Percentiles rank a stretch among this genome's conserved stretches.
Evolutionary conservation across 2,113 vertebrate genomes (phyloP).

Genomic region (Meriones unguiculatus): DNA sequence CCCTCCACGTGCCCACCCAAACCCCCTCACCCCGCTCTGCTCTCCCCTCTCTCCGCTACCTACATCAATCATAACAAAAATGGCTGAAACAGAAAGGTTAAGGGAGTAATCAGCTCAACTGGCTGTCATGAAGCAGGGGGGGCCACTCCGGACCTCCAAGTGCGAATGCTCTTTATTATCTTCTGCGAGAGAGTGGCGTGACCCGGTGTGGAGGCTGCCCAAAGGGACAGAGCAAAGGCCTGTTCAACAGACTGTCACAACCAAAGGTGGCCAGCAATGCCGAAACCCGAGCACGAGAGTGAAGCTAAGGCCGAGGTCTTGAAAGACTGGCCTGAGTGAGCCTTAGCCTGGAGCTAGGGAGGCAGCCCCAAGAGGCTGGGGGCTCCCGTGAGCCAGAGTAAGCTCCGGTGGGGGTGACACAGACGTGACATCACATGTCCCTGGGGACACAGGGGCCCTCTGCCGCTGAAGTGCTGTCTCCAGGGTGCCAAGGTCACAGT

Average conservation of each 20-base stretch:
- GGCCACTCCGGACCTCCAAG: not conserved
- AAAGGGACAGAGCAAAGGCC: not conserved
- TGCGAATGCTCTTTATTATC: not conserved
- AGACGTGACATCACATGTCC: not conserved
- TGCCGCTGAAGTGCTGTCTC: not conserved
- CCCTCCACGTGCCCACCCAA: accelerated
- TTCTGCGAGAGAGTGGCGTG: not conserved
- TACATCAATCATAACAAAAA: not conserved
- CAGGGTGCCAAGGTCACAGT: not conserved
- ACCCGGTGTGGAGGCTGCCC: not conserved
- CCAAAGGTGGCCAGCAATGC: not conserved
- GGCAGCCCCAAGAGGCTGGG: accelerated
- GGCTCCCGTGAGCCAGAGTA: not conserved
- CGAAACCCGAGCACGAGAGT: not conserved
- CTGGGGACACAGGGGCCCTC: not conserved
- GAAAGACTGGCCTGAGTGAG: too few species aligned
- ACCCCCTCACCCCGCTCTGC: not conserved
- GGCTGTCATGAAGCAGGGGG: not conserved
- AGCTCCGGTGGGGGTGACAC: not conserved
- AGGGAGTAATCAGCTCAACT: not conserved
- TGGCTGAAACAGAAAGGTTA: not conserved
- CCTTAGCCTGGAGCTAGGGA: not conserved
- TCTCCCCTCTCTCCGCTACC: not conserved
- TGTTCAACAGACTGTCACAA: not conserved
- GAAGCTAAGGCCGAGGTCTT: not conserved